Conservation (phyloP, 2,113 vertebrate species). For the Stegastes partitus region DNA sequence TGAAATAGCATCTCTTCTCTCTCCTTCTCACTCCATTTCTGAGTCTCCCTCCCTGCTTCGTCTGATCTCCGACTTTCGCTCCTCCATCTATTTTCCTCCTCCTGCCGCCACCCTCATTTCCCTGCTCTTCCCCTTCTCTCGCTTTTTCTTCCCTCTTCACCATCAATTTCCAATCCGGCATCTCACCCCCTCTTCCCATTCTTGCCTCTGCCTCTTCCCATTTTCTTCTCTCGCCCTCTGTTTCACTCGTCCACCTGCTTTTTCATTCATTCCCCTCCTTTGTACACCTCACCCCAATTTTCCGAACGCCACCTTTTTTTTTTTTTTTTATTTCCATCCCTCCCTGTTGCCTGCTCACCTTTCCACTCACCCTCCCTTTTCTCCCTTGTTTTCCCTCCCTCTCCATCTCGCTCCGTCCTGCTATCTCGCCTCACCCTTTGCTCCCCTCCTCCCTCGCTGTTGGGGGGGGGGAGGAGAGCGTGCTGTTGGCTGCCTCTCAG, state of each 20-base stretch:
- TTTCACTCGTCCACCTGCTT: slow-evolving; percentile 33
- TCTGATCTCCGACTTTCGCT: slow-evolving; percentile 57
- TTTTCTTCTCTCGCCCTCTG: slow-evolving; percentile 34
- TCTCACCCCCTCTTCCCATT: slow-evolving; percentile 10
- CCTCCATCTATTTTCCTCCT: slow-evolving; percentile 49
- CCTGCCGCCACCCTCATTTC: slow-evolving; percentile 48
- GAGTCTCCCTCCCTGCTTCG: slow-evolving; percentile 58
- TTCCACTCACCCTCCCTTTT: slow-evolving; percentile 9
- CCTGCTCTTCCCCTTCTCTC: slow-evolving; percentile 17
- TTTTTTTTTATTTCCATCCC: slow-evolving; percentile 6
- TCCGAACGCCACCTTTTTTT: slow-evolving; percentile 11
- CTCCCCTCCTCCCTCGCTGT: slow-evolving; percentile 6
- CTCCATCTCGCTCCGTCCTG: slow-evolving; percentile 15
- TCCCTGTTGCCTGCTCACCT: slow-evolving; percentile 20
- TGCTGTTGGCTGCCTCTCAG: slow-evolving; percentile 64
- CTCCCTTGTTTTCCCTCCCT: slow-evolving; percentile 15
- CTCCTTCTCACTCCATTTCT: slow-evolving; percentile 58
- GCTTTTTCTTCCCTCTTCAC: slow-evolving; percentile 44
- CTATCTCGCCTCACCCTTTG: slow-evolving; percentile 25
- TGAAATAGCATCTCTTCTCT: slow-evolving; percentile 82
- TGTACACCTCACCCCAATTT: slow-evolving; percentile 17
- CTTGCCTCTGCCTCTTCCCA: slow-evolving; percentile 29
- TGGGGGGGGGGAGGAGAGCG: too few relatives aligned
- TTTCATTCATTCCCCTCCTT: neutral
- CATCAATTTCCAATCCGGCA: slow-evolving; percentile 46